These are phyloP conservation scores for Suricata suricatta DNA, from an alignment of 2,113 vertebrate species.

Conservation along the genomic window DNA sequence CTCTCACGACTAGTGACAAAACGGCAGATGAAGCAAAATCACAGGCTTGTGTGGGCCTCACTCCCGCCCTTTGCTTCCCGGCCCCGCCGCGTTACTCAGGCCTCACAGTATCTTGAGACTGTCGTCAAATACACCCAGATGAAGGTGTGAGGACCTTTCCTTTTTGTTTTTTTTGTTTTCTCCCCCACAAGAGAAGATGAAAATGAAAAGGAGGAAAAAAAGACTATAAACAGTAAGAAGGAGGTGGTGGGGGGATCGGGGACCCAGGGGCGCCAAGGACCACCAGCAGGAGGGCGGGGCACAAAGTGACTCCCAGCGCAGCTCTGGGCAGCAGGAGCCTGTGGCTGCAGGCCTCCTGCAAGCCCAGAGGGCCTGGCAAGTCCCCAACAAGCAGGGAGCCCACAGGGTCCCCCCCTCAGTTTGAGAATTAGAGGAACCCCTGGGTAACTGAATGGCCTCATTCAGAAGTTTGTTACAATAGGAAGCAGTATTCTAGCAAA, in stretches of 20 bases:
- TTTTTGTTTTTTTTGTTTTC: no score
- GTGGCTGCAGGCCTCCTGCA: fast-evolving
- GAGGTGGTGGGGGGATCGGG: fast-evolving
- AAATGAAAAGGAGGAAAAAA: not conserved
- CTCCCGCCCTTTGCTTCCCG: not conserved
- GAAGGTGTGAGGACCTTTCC: not conserved
- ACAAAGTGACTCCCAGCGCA: fast-evolving
- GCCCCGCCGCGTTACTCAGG: fast-evolving
- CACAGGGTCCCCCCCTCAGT: no score
- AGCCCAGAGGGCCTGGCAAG: no score
- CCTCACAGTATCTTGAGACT: no score
- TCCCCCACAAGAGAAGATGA: not conserved
- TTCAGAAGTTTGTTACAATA: not conserved
- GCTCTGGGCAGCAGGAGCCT: not conserved
- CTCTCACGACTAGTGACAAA: not conserved
- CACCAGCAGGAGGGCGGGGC: not conserved
- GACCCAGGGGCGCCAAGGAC: fast-evolving
- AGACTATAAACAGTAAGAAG: not conserved
- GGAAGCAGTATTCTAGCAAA: not conserved
- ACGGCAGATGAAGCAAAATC: fast-evolving
- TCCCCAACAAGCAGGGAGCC: no score
- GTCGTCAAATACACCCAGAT: not conserved
- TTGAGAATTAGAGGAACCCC: not conserved
- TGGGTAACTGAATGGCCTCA: fast-evolving
- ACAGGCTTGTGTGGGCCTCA: not conserved